Conservation (phyloP, 1,140 invertebrate genomes). For the Leptinotarsa texana region DNA sequence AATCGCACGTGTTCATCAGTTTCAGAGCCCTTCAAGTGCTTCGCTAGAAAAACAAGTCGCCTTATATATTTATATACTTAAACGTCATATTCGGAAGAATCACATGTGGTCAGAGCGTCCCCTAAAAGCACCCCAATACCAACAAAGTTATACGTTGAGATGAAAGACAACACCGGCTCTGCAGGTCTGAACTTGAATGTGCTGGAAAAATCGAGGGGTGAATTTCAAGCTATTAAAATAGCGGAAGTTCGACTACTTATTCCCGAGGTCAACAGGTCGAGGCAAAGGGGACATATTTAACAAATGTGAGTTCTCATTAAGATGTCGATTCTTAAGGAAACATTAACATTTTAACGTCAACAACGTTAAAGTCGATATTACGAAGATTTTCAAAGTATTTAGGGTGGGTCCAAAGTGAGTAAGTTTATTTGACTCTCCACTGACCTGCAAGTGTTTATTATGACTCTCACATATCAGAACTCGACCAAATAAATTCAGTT, state of each 20-base stretch:
- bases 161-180: constrained; percentile 5
- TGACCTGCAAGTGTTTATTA: too few species aligned
- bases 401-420: too few species aligned
- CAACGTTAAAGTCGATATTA: too few species aligned
- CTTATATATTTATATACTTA: background rate
- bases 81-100: background rate
- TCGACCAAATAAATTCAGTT: too few species aligned
- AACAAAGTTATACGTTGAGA: constrained; percentile 1
- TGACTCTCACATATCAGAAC: too few species aligned
- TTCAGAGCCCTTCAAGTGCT: background rate
- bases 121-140: background rate
- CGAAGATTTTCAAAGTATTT: too few species aligned
- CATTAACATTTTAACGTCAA: background rate
- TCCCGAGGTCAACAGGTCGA: background rate
- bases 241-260: constrained; percentile 2
- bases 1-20: background rate
- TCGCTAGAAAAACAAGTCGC: background rate
- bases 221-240: background rate
- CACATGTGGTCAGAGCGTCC: background rate
- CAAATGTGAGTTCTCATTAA: background rate
- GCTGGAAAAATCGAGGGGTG: constrained; percentile 4
- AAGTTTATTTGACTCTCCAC: too few species aligned
- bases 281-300: background rate
- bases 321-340: background rate
- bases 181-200: background rate